Evolutionary conservation across 2,797 vertebrate genomes (phyloP).

Genomic region (Odontamblyopus lacepedii): DNA sequence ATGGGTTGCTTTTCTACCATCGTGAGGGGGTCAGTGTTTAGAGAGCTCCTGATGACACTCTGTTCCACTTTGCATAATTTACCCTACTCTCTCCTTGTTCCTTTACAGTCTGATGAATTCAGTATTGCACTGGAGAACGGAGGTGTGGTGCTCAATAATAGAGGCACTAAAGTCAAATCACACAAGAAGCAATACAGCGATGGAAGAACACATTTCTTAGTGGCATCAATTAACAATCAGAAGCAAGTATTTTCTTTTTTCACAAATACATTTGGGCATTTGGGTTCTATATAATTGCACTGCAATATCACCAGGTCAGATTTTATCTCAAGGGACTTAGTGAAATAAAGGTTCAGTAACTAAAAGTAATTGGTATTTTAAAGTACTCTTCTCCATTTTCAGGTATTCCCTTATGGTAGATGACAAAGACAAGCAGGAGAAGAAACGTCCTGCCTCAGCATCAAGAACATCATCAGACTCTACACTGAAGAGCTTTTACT

Average conservation of each 20-base stretch:
- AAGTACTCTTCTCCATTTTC: neutral
- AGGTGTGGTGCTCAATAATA: constrained; percentile 85
- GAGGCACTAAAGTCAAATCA: constrained; percentile 84
- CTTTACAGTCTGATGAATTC: constrained; percentile 84
- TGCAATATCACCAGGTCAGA: neutral
- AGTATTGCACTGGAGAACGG: constrained; percentile 91
- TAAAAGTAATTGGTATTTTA: neutral
- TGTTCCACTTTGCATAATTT: neutral
- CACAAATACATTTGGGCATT: neutral
- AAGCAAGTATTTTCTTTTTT: constrained; percentile 78
- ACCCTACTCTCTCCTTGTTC: neutral
- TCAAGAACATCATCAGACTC: constrained; percentile 37
- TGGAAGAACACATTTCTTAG: constrained; percentile 87
- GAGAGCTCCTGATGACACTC: neutral
- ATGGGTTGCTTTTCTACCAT: constrained; percentile 88
- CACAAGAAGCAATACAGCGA: constrained; percentile 87
- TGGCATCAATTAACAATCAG: constrained; percentile 82
- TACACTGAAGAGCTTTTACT: constrained; percentile 83
- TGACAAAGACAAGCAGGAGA: constrained; percentile 83
- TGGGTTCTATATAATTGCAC: neutral
- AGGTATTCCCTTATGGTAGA: constrained; percentile 90
- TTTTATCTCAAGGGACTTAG: neutral
- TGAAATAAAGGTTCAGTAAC: neutral
- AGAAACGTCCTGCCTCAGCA: constrained; percentile 63
- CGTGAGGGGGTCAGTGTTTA: constrained; percentile 74